A percentile compares a stretch with the other conserved stretches of the same genome.
Evolutionary conservation across 2,797 vertebrate genomes (phyloP).

Genomic region (Tolypeutes matacus): DNA sequence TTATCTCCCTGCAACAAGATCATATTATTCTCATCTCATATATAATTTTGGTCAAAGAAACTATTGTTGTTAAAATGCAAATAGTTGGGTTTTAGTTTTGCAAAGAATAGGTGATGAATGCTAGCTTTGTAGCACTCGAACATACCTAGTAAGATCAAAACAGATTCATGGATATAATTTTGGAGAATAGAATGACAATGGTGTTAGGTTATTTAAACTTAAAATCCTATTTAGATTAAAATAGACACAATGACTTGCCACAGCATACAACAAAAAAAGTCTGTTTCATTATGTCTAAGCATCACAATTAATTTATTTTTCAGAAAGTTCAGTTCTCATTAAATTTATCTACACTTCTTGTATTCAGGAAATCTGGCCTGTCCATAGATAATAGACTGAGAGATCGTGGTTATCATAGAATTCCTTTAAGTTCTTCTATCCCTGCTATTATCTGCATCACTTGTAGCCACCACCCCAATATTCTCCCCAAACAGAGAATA

Average conservation of each 20-base stretch:
- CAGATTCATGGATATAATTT: conserved; percentile 25
- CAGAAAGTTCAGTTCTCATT: conserved; percentile 38
- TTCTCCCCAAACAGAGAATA: conserved; percentile 29
- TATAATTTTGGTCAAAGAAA: conserved; percentile 82
- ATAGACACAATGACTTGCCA: conserved; percentile 17
- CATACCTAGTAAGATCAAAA: conserved; percentile 43
- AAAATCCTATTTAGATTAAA: conserved; percentile 49
- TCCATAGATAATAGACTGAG: not conserved
- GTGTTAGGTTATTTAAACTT: conserved; percentile 46
- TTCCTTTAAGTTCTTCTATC: conserved; percentile 10
- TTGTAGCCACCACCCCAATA: not conserved
- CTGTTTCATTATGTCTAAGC: not conserved
- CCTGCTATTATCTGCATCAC: not conserved
- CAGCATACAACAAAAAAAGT: not conserved
- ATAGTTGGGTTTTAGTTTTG: conserved; percentile 17
- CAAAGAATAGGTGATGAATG: conserved; percentile 11
- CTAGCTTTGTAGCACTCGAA: not conserved
- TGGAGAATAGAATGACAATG: not conserved
- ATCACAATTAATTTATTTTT: conserved; percentile 24
- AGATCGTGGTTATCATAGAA: not conserved
- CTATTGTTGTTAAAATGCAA: conserved; percentile 75
- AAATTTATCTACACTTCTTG: not conserved
- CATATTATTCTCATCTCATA: conserved; percentile 78
- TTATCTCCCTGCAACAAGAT: conserved; percentile 68
- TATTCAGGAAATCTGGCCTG: conserved; percentile 47